Evolutionary conservation across 2,888 invertebrate genomes (phyloP).

Genomic region (Acrobasis consociella): DNA sequence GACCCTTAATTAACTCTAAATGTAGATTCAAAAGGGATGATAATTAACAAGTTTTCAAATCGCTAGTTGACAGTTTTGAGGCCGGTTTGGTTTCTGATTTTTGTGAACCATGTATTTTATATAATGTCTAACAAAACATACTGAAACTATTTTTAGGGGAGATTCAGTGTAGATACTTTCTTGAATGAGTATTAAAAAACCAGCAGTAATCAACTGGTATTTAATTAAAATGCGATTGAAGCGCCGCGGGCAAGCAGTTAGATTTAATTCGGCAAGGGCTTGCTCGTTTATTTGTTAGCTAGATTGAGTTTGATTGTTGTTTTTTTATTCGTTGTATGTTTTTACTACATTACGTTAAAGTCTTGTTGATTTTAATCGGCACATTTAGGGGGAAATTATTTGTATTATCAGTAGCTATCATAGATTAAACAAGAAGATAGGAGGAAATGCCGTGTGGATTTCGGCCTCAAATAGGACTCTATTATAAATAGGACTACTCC

Average conservation of each 20-base stretch:
- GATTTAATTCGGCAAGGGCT: too few species aligned
- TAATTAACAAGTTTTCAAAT: background rate
- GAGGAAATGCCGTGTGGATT: too few species aligned
- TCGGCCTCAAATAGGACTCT: too few species aligned
- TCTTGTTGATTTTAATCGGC: too few species aligned
- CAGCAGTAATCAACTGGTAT: background rate
- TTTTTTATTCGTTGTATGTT: background rate
- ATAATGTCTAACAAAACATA: too few species aligned
- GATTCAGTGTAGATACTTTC: too few species aligned
- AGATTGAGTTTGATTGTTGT: slow-evolving; percentile 8
- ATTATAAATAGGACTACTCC: too few species aligned
- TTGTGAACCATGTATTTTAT: background rate
- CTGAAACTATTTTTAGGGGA: too few species aligned
- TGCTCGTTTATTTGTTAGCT: slow-evolving; percentile 3
- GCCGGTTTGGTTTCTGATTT: background rate
- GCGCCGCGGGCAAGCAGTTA: background rate
- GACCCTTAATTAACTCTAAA: background rate
- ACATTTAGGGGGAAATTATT: too few species aligned
- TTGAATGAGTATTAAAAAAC: too few species aligned
- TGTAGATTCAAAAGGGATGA: background rate
- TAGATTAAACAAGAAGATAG: too few species aligned
- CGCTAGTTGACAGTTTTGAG: background rate
- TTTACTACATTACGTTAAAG: background rate
- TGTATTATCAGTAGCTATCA: too few species aligned
- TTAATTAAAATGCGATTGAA: background rate